Evolutionary conservation across 92 coral and sea anemone genomes (phyloP).

Genomic region (Heliopora coerulea): DNA sequence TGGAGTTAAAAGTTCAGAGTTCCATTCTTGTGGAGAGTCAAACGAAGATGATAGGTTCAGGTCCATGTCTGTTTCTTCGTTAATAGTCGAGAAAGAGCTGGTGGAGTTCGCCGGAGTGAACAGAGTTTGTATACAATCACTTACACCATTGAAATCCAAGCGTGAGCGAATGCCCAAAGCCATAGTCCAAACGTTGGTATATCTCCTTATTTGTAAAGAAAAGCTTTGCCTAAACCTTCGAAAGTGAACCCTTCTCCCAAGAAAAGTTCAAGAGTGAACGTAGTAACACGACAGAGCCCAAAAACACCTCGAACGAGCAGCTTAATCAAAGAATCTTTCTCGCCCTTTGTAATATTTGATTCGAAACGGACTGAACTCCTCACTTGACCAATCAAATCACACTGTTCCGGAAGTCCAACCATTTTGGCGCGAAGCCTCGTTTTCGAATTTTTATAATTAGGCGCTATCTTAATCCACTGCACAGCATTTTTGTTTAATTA

Average conservation of each 20-base stretch:
- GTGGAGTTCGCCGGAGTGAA: slow-evolving; percentile 14
- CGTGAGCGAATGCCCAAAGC: slow-evolving; percentile 36
- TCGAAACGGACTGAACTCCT: neutral
- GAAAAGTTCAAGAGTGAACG: neutral
- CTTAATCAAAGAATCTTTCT: neutral
- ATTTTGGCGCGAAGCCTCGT: slow-evolving; percentile 37
- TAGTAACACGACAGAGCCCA: neutral
- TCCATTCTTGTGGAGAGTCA: slow-evolving; percentile 24
- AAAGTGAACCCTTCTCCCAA: neutral
- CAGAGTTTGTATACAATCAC: slow-evolving; percentile 28
- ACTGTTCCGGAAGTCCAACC: neutral
- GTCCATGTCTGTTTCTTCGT: slow-evolving; percentile 18
- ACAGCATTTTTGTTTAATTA: too few relatives aligned
- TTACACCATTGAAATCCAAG: slow-evolving; percentile 7
- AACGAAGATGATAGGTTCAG: neutral
- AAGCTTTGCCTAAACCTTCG: neutral
- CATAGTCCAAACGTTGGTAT: neutral
- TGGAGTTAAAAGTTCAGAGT: slow-evolving; percentile 34
- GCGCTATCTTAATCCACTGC: neutral
- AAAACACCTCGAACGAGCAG: neutral
- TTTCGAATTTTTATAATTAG: neutral
- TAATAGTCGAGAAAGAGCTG: slow-evolving; percentile 16
- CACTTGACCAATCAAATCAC: slow-evolving; percentile 29
- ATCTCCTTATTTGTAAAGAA: neutral
- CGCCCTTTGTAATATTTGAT: neutral